Evolutionary conservation across 1,140 invertebrate genomes (phyloP), one percentile per base, ranked within the genome.

Genomic region (Galendromus occidentalis): DNA sequence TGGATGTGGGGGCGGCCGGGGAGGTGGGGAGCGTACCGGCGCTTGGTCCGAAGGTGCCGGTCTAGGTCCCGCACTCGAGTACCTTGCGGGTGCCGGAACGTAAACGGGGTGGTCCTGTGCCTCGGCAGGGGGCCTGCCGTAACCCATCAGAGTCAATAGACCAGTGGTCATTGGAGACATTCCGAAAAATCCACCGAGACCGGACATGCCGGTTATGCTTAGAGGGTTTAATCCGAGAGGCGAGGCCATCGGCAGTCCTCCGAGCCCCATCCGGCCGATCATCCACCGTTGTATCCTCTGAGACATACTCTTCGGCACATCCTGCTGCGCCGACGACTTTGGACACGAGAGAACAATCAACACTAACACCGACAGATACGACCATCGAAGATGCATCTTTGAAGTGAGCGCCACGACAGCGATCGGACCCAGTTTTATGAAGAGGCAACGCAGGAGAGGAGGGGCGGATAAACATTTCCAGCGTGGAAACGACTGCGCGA

Each of bases 241-340:
- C 22, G 14, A 1, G 1, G 22, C 51, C 25, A 25, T 33, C 45
- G 45, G 45, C 4, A 47, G 45, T 17, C 51, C 51, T 17, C 51
- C 51, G 20, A 59, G 51, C n/a, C 51, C 51, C 51, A 59, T 59
- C 1, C 51, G 14, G 17, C 51, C 51, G 14, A 59, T 22, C 51
- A 59, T 59, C 51, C 51, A 59, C 20, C 25, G 51, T 22, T 25
- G 33, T 59, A 59, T 59, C 51, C 51, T 59, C 20, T 59, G 51
- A 22, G 51, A 59, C 17, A 59, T 17, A 9, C 51, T 59, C 14
- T 14, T 33, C 14, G 25, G 25, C 25, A 4, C 33, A 17, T 25
- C 22, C 22, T 59, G 51, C 51, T 59, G 51, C 14, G 51, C 51
- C 51, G 6, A 25, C 51, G 51, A 17, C 2, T 20, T 22, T 20